Conservation (phyloP, 2,113 vertebrate genomes). For the Tetrax tetrax region DNA sequence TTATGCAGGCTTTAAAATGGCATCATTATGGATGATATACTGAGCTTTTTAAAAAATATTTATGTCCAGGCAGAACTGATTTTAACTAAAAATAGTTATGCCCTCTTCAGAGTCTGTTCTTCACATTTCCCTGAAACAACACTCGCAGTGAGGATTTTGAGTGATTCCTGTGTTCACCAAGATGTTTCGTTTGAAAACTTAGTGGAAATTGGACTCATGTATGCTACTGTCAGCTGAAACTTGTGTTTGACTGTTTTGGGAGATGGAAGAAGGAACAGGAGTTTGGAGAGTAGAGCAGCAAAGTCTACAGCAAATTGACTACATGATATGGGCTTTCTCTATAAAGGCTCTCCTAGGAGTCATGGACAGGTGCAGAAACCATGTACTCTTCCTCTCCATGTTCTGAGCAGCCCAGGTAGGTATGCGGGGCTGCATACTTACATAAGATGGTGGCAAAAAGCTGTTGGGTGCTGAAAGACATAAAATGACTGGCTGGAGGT, state of each 20-base stretch:
- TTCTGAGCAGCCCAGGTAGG: background rate
- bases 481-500: background rate
- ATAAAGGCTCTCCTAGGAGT: background rate
- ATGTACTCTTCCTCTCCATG: background rate
- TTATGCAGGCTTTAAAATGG: background rate
- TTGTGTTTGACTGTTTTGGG: background rate
- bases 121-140: background rate
- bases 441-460: background rate
- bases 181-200: background rate
- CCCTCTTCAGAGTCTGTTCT: background rate
- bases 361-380: background rate
- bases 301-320: background rate
- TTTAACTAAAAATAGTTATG: background rate
- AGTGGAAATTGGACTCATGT: background rate
- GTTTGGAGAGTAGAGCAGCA: background rate
- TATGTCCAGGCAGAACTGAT: background rate
- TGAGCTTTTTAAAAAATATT: background rate
- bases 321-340: background rate
- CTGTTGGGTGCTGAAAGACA: background rate
- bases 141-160: background rate
- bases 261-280: background rate
- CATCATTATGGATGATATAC: background rate
- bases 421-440: no score
- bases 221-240: background rate
- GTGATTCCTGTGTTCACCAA: background rate